Base-by-base conservation (phyloP, 2,888 invertebrate species). In the Torymus texanus region DNA sequence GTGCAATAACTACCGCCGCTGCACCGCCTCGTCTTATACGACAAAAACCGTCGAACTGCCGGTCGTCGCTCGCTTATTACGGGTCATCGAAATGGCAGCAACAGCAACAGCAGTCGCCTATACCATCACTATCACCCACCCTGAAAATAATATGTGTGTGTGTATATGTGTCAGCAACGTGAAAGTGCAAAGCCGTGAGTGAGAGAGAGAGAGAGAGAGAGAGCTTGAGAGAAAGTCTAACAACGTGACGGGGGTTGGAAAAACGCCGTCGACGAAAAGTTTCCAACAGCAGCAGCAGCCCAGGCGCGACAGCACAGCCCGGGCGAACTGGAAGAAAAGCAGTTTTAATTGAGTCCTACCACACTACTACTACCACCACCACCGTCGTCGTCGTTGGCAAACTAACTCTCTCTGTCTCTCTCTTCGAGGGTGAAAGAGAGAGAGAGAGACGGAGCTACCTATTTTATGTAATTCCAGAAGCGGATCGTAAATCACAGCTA, bases 261-360 rank as follows among this genome's bases (percentile, higher is more conserved):
- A 21, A 63, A 50, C 16, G 41, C 41, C 41, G 41, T 41, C 41
- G 66, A 24, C 61, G 73, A 67, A 72, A 78, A 78, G 61, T 78
- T 78, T 78, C 55, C 18, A 41, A 5, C 21, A 21, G 58, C 66
- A 10, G 12, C 50, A 18, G 18, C 11, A n/a, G 63, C n/a, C 16
- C 4, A 41, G 50, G n/a, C 59, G 61, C 75, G 58, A 55, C 74
- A 63, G 78, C 63, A 58, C 68, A 5, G 41, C 41, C 8, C 41
- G 41, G 8, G 29, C 16, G 56, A 58, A 71, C 65, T 29, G 62
- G 67, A 78, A 74, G 74, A 68, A 73, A 78, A 78, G 68, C 74
- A 78, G 74, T 68, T 78, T 78, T 78, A 78, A 78, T 78, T 78
- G 78, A 78, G 78, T 71, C 73, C 41, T 8, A 8, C 41, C 41